Base-by-base conservation (phyloP, 2,113 vertebrate species). In the Caranx ignobilis region DNA sequence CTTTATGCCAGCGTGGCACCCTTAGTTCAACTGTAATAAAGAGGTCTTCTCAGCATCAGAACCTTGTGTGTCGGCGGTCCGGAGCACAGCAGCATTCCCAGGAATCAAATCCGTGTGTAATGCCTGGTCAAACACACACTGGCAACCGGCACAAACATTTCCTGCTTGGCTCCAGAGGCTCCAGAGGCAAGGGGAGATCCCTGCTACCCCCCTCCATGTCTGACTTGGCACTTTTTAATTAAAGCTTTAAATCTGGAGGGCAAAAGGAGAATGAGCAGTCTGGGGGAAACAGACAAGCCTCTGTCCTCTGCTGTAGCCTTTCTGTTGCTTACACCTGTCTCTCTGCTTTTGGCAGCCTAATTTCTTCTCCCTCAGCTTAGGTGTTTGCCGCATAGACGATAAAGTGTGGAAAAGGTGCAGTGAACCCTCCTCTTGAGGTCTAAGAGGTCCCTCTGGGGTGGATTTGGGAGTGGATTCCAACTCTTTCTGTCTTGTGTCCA, bases 91-190 rank as follows among this genome's bases (percentile, higher is more conserved):
- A 86, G 93, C 95, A 87, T 93, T 95, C 91, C 93, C 94, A 72
- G 78, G 93, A 93, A 94, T 91, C 63, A 37, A 96, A 94, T 93
- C 95, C 92, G 83, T 95, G 81, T 79, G 87, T 95, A 93, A 94
- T 92, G 93, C 91, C 91, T 91, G 87, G 89, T 93, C 94, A 91
- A 86, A 93, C 94, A 92, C 90, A 90, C 91, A 93, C 91, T 86
- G 91, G 94, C 95, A 96, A 96, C 90, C 2, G 6, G 91, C 89
- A 81, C 89, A 94, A 95, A 89, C 83, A 86, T 95, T 96, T 97
- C 94, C 95, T 90, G 90, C 89, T 94, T 92, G 93, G 95, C 94
- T 93, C 21, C 26, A 87, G 87, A 87, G 89, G 90, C 94, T 94
- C 94, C 93, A 72, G 88, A 88, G 82, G 69, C 77, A 71, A 88